Evolutionary conservation across 64 coral and sea anemone species (phyloP).

Genomic region (Pocillopora damicornis): DNA sequence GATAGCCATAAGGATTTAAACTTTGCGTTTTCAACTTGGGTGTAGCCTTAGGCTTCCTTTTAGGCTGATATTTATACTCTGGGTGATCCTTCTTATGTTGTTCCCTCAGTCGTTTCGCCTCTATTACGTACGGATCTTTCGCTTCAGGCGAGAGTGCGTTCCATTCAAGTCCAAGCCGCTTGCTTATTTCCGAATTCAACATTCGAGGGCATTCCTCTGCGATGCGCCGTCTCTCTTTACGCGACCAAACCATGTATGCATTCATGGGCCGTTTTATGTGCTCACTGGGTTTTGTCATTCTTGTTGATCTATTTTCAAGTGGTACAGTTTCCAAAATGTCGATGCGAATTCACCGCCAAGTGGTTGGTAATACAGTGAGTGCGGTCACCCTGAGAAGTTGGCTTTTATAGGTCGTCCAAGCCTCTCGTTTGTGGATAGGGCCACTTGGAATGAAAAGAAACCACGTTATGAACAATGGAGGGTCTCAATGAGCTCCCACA

Average conservation of each 20-base stretch:
- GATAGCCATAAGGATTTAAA: constrained; percentile 68
- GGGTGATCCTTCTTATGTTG: constrained; percentile 95
- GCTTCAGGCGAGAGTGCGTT: constrained; percentile 84
- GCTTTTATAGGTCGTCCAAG: constrained; percentile 50
- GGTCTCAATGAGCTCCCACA: constrained; percentile 74
- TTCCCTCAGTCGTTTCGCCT: constrained; percentile 84
- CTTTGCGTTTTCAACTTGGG: constrained; percentile 77
- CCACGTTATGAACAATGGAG: constrained; percentile 81
- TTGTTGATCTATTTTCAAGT: constrained; percentile 21
- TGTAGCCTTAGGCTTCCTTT: constrained; percentile 84
- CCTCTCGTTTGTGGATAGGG: constrained; percentile 37
- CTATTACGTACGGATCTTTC: constrained; percentile 91
- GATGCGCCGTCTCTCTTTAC: constrained; percentile 88
- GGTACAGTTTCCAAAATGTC: constrained; percentile 30
- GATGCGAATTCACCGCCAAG: background rate
- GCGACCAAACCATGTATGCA: constrained; percentile 99
- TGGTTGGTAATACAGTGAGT: constrained; percentile 13
- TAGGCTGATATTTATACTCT: constrained; percentile 97
- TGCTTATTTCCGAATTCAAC: constrained; percentile 98
- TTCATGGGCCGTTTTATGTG: constrained; percentile 99
- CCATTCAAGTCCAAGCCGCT: constrained; percentile 93
- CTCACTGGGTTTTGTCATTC: constrained; percentile 87
- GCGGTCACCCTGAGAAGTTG: constrained; percentile 25
- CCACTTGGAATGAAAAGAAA: constrained; percentile 68
- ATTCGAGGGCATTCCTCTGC: constrained; percentile 98